A percentile compares a stretch with the other conserved stretches of the same genome.
Evolutionary conservation across 2,888 invertebrate genomes (phyloP).

Genomic region (Pammene aurita): DNA sequence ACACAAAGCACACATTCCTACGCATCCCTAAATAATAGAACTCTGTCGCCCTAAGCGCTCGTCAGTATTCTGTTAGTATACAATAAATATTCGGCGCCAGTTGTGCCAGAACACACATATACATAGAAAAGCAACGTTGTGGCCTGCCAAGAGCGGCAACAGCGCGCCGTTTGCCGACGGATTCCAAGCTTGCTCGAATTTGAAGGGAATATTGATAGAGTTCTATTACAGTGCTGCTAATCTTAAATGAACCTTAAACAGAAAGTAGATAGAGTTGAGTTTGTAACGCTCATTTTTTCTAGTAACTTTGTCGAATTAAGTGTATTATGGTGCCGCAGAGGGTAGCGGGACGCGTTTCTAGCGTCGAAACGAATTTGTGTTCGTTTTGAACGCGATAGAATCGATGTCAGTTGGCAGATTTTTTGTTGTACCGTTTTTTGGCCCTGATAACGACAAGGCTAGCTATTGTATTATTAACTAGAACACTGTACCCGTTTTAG

Average conservation of each 20-base stretch:
- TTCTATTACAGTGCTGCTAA: slow-evolving; percentile 50
- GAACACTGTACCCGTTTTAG: slow-evolving; percentile 18
- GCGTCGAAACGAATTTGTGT: slow-evolving; percentile 72
- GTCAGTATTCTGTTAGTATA: slow-evolving; percentile 82
- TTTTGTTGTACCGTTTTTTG: slow-evolving; percentile 82
- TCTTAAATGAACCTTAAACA: slow-evolving; percentile 48
- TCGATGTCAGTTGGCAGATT: slow-evolving; percentile 83
- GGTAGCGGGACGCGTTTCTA: slow-evolving; percentile 78
- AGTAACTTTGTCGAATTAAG: slow-evolving; percentile 56
- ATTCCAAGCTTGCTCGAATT: slow-evolving; percentile 76
- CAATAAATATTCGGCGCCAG: slow-evolving; percentile 84
- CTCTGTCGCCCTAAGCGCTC: slow-evolving; percentile 73
- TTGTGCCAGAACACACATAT: slow-evolving; percentile 81
- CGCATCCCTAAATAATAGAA: slow-evolving; percentile 58
- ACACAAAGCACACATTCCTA: slow-evolving; percentile 57
- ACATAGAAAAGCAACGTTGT: slow-evolving; percentile 76
- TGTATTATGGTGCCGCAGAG: slow-evolving; percentile 56
- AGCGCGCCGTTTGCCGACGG: slow-evolving; percentile 70
- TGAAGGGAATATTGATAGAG: slow-evolving; percentile 57
- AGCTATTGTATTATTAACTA: slow-evolving; percentile 25
- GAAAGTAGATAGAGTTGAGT: slow-evolving; percentile 39
- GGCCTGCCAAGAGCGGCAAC: slow-evolving; percentile 77
- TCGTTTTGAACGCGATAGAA: slow-evolving; percentile 79
- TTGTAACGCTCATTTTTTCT: background rate
- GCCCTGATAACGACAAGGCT: slow-evolving; percentile 64